Evolutionary conservation across 1,140 invertebrate genomes (phyloP).

Genomic region (Asobara japonica): DNA sequence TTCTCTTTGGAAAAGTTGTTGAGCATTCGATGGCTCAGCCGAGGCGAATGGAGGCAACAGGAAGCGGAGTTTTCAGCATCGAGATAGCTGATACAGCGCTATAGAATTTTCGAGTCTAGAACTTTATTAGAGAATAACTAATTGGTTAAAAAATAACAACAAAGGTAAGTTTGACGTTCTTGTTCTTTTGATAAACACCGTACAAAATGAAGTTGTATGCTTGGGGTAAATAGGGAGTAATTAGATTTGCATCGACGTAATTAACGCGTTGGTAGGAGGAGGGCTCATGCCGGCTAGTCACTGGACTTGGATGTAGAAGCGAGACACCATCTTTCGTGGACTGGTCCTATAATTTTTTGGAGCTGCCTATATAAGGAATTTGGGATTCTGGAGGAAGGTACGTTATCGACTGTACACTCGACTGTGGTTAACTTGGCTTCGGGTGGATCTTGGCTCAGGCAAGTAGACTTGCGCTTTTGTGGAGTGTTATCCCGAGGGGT

Average conservation of each 20-base stretch:
- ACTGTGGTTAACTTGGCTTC: too few relatives aligned
- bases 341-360: too few relatives aligned
- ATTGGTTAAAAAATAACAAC: neutral
- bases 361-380: too few relatives aligned
- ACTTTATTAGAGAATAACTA: neutral
- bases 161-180: neutral
- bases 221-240: neutral
- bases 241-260: neutral
- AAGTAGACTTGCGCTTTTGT: too few relatives aligned
- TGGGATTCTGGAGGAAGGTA: too few relatives aligned
- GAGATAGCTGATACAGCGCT: slow-evolving; percentile 1
- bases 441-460: too few relatives aligned
- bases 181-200: neutral
- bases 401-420: too few relatives aligned
- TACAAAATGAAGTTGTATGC: neutral
- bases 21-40: neutral
- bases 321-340: neutral
- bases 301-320: neutral
- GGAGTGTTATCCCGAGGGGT: too few relatives aligned
- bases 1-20: neutral
- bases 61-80: neutral
- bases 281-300: neutral
- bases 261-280: neutral
- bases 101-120: neutral
- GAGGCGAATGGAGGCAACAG: neutral